A percentile compares a stretch with the other conserved stretches of the same genome.
These are phyloP conservation scores for Parotia lawesii DNA, from an alignment of 2,113 vertebrate species.

Conservation along the genomic window DNA sequence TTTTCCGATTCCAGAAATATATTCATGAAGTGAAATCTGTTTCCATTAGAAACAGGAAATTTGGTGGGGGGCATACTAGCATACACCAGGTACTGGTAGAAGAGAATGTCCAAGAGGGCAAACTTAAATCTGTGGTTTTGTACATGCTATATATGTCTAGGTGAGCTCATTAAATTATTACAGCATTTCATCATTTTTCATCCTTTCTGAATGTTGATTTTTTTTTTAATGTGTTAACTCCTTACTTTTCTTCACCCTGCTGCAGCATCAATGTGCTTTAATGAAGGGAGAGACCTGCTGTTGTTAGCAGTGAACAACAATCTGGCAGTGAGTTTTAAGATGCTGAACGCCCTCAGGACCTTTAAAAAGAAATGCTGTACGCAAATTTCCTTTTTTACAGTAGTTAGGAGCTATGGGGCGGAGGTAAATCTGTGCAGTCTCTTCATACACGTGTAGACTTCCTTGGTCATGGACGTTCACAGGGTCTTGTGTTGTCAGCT, in stretches of 20 bases:
- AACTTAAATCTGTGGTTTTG: background rate
- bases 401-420: background rate
- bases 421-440: background rate
- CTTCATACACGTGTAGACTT: background rate
- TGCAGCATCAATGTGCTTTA: background rate
- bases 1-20: conserved; percentile 12
- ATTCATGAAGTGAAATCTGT: background rate
- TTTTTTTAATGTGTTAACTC: background rate
- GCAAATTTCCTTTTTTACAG: background rate
- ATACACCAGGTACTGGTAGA: background rate
- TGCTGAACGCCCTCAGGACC: background rate
- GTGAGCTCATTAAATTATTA: background rate
- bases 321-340: background rate
- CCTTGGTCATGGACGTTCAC: rapidly evolving
- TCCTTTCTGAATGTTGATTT: background rate
- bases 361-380: background rate
- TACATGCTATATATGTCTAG: background rate
- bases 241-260: background rate
- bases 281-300: background rate
- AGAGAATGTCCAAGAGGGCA: background rate
- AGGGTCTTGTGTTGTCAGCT: background rate
- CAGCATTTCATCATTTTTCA: background rate
- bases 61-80: background rate
- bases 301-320: background rate
- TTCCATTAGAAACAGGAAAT: background rate